These are phyloP conservation scores for Chrysopa pallens DNA, from an alignment of 1,140 invertebrate genomes.

Conservation along the genomic window DNA sequence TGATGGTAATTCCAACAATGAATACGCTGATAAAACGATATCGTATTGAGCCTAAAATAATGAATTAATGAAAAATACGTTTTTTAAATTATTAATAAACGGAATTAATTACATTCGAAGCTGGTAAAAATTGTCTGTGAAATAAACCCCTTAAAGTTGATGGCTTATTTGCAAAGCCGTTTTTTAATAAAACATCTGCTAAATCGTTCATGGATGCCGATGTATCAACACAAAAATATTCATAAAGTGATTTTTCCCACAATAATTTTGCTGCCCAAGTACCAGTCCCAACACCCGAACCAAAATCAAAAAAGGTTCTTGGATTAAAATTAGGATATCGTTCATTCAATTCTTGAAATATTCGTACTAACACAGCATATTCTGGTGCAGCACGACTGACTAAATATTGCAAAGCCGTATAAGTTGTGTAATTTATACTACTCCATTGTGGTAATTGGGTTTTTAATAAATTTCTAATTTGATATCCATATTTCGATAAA, in stretches of 20 bases:
- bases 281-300: slow-evolving; percentile 70
- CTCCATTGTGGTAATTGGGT: slow-evolving; percentile 47
- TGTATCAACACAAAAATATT: slow-evolving; percentile 68
- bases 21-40: slow-evolving; percentile 62
- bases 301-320: slow-evolving; percentile 69
- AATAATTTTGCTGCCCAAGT: slow-evolving; percentile 58
- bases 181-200: slow-evolving; percentile 45
- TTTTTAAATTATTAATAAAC: slow-evolving; percentile 2
- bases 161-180: slow-evolving; percentile 36
- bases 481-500: slow-evolving; percentile 12
- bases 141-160: slow-evolving; percentile 38
- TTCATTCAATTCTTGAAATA: slow-evolving; percentile 55
- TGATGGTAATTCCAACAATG: slow-evolving; percentile 61
- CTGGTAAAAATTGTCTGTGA: slow-evolving; percentile 66
- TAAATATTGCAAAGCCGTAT: slow-evolving; percentile 48
- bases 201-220: slow-evolving; percentile 66
- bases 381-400: slow-evolving; percentile 47
- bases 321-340: slow-evolving; percentile 52
- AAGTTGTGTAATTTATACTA: slow-evolving; percentile 44
- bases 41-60: slow-evolving; percentile 50
- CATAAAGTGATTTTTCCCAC: slow-evolving; percentile 52
- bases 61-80: neutral
- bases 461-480: slow-evolving; percentile 27
- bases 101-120: slow-evolving; percentile 27
- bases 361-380: slow-evolving; percentile 47